Conservation (phyloP, 2,888 invertebrate genomes). For the Diaphora mendica region DNA sequence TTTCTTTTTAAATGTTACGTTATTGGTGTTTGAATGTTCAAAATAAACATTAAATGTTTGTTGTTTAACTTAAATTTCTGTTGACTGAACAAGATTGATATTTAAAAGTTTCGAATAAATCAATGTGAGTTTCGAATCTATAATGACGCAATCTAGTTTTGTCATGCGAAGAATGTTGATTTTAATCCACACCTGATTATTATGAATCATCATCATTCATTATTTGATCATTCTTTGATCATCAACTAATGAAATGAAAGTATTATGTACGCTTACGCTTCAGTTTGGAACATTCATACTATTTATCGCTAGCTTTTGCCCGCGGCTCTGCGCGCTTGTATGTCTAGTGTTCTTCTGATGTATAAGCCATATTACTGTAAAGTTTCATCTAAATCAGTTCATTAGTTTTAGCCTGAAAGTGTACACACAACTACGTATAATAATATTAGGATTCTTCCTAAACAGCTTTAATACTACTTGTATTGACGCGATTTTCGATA, state of each 20-base stretch:
- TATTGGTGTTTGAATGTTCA: background rate
- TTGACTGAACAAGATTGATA: constrained; percentile 20
- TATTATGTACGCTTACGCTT: background rate
- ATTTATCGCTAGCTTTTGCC: background rate
- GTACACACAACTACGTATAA: background rate
- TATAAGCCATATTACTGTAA: too few species aligned
- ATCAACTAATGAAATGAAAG: background rate
- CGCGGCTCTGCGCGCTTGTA: too few species aligned
- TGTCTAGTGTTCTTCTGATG: too few species aligned
- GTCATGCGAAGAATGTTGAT: constrained; percentile 68
- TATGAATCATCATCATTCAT: constrained; percentile 48
- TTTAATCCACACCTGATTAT: constrained; percentile 65
- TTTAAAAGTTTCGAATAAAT: constrained; percentile 38
- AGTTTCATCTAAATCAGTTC: too few species aligned
- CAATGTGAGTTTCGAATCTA: constrained; percentile 38
- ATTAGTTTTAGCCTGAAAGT: too few species aligned
- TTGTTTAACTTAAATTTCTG: background rate
- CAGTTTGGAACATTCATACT: background rate
- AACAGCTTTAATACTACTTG: background rate
- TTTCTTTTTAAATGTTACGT: background rate
- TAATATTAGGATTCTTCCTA: background rate
- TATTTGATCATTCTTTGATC: background rate
- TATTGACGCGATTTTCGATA: background rate
- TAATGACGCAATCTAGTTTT: constrained; percentile 70
- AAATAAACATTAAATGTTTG: background rate